Evolutionary conservation across 2,113 vertebrate species (phyloP).

Genomic region (Alces alces): DNA sequence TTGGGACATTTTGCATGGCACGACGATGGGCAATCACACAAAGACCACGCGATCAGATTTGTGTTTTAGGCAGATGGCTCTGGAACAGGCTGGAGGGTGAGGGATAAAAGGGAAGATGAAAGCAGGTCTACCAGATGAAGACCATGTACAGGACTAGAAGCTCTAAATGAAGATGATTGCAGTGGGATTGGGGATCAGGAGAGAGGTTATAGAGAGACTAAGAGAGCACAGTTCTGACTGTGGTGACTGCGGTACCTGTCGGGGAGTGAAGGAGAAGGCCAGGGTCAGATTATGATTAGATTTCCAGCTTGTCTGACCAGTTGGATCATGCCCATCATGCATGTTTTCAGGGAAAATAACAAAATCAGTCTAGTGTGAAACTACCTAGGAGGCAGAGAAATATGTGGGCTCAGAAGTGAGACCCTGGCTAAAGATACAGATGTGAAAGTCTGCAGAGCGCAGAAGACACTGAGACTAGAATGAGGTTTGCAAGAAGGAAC

Average conservation of each 20-base stretch:
- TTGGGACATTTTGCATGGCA: neutral
- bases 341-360: neutral
- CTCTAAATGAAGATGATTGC: neutral
- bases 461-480: neutral
- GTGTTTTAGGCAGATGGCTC: neutral
- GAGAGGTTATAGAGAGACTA: neutral
- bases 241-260: neutral
- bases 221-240: neutral
- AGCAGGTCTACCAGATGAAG: neutral
- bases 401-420: neutral
- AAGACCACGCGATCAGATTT: neutral
- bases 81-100: neutral
- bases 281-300: neutral
- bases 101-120: neutral
- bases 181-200: neutral
- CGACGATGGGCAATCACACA: neutral
- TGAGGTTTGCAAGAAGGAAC: neutral
- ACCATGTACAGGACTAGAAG: neutral
- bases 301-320: neutral
- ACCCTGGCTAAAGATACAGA: neutral
- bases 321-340: neutral
- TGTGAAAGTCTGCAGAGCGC: neutral
- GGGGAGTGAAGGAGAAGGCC: neutral
- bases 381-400: neutral
- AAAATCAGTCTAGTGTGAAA: neutral